phyloP scores from a whole-genome alignment of 2,113 vertebrate genomes.

The Todiramphus saurophagus region DNA sequence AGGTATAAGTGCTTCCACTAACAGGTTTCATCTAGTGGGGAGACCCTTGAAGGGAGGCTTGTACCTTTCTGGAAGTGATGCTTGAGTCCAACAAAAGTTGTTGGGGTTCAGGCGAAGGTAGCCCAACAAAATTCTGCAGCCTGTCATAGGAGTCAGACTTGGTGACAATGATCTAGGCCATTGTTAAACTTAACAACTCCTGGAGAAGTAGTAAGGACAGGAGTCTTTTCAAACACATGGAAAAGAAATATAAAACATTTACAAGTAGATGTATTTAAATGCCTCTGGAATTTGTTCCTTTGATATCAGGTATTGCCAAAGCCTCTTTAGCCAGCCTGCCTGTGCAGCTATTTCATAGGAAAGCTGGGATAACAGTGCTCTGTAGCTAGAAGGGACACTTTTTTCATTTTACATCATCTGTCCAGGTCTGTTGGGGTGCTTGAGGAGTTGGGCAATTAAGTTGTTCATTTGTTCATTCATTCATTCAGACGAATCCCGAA shows the following conservation, averaged over 20 bases:
- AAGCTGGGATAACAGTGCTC: not conserved
- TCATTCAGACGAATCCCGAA: not conserved
- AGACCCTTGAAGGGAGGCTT: not conserved
- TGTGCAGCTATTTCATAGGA: not conserved
- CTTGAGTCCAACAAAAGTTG: not conserved
- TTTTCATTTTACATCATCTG: not conserved
- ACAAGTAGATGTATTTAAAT: not conserved
- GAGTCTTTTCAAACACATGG: not conserved
- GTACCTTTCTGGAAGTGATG: not conserved
- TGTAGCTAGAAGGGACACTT: not conserved
- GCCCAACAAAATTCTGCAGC: not conserved
- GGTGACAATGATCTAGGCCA: rapidly evolving
- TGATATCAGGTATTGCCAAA: not conserved
- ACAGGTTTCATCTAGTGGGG: not conserved
- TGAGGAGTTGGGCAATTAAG: not conserved
- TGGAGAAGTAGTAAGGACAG: slow-evolving; percentile 6
- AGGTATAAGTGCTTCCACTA: not conserved
- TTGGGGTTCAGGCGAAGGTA: not conserved
- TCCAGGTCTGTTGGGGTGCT: not conserved
- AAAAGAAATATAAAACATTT: not conserved
- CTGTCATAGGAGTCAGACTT: not conserved
- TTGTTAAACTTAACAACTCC: not conserved
- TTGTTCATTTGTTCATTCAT: not conserved
- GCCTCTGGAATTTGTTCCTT: not conserved
- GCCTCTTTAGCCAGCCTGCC: not conserved